These are phyloP conservation scores for Alauda arvensis DNA, from an alignment of 2,797 vertebrate species.

Conservation along the genomic window DNA sequence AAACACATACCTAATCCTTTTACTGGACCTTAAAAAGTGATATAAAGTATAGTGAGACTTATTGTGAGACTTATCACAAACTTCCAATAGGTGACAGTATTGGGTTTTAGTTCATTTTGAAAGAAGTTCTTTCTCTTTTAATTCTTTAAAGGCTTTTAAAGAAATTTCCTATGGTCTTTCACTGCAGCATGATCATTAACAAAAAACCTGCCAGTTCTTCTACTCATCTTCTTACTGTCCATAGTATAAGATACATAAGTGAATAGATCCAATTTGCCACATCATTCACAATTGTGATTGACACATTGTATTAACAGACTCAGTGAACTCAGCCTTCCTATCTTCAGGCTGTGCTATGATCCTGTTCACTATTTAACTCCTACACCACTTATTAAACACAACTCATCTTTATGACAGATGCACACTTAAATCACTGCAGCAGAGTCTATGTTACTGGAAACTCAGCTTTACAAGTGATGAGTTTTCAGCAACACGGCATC, in stretches of 20 bases:
- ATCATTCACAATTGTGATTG: background rate
- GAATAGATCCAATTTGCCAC: background rate
- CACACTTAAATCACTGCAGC: too few relatives aligned
- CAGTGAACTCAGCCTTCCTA: background rate
- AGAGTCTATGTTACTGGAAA: too few relatives aligned
- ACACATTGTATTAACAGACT: background rate
- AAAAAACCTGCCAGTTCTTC: background rate
- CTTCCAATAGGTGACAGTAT: slow-evolving; percentile 11
- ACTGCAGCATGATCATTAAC: background rate
- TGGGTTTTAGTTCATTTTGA: background rate
- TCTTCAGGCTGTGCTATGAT: background rate
- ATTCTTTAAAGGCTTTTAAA: background rate
- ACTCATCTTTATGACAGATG: background rate
- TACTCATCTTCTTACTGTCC: background rate
- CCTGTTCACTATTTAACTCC: background rate
- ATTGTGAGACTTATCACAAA: background rate
- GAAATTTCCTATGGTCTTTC: background rate
- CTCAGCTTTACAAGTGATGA: background rate
- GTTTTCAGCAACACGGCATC: background rate
- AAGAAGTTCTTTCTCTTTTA: background rate
- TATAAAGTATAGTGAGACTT: background rate
- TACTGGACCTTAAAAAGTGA: background rate
- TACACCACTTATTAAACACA: background rate
- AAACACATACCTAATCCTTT: background rate
- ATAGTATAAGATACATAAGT: background rate